Evolutionary conservation across 2,888 invertebrate genomes (phyloP), one percentile per base, ranked within the genome.

Genomic region (Nemoura dubitans): DNA sequence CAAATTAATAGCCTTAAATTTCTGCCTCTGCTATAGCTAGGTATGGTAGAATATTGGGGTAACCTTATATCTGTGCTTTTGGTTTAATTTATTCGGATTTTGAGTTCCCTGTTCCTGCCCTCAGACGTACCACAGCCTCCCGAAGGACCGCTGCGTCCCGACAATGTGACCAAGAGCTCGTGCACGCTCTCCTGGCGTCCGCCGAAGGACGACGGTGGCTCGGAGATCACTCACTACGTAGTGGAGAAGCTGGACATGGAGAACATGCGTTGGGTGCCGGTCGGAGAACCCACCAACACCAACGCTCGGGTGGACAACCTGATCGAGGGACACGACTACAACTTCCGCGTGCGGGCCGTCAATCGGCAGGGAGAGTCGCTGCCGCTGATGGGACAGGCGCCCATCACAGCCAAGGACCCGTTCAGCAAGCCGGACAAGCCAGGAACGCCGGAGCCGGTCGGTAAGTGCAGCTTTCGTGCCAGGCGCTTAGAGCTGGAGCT

Each of bases 221-320:
- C 96, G 82, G 97, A 97, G 90, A 97, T 98, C 88, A 94, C 95
- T 0, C 96, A 97, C 91, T 99, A 99, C 91, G 94, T 96, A 76
- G 96, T 99, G 6, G 99, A 99, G 91, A 99, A 99, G 92, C 96
- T 98, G 95, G 99, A 99, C 91, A 95, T 97, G 88, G 97, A 98
- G 90, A 97, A 96, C 89, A 95, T 98, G 93, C 94, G 98, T 2
- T 84, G 98, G 98, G 95, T 98, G 83, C 98, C 98, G 26, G 96
- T 97, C 25, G 98, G 84, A 10, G 84, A 84, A 5, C 59, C 84
- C 0, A 25, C 84, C 21, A 59, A 59, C 26, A 59, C 84, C 1
- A 93, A 94, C 98, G 76, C 86, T 88, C 91, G 96, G 86, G 97
- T 97, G 30, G 97, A 97, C 89, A 97, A 98, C 90, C 93, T 99